These are phyloP conservation scores for Sesamia nonagrioides DNA, from an alignment of 1,140 invertebrate species.

Conservation along the genomic window DNA sequence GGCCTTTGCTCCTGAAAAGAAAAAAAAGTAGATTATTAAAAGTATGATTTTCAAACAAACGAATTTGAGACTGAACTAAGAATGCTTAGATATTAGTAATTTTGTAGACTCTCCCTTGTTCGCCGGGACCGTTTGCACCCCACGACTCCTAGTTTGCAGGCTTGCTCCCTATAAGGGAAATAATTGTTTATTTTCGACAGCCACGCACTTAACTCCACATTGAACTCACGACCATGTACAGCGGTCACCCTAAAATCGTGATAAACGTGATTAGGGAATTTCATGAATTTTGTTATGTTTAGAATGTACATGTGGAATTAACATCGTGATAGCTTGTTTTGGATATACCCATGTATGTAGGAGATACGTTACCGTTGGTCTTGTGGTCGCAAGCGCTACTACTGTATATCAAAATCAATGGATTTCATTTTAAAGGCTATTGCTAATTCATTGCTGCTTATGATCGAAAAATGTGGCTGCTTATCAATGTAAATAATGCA, in stretches of 20 bases:
- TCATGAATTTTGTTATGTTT: slow-evolving; percentile 33
- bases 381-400: too few relatives aligned
- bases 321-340: not conserved
- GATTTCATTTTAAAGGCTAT: too few relatives aligned
- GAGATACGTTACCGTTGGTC: not conserved
- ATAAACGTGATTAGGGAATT: slow-evolving; percentile 52
- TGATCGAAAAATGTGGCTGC: too few relatives aligned
- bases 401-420: too few relatives aligned
- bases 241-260: slow-evolving; percentile 54
- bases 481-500: too few relatives aligned
- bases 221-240: slow-evolving; percentile 60
- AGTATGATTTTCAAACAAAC: not conserved
- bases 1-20: not conserved
- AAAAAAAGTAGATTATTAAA: not conserved
- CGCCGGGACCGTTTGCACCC: slow-evolving; percentile 55
- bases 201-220: slow-evolving; percentile 69
- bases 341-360: not conserved
- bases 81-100: slow-evolving; percentile 38
- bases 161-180: slow-evolving; percentile 71
- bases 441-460: too few relatives aligned
- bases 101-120: slow-evolving; percentile 59
- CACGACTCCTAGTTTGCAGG: slow-evolving; percentile 71
- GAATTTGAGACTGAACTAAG: not conserved
- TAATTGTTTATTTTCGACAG: slow-evolving; percentile 86
- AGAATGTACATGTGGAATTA: not conserved